These are phyloP conservation scores for Cryptomyrus ogoouensis DNA, from an alignment of 2,113 vertebrate genomes.

Conservation along the genomic window DNA sequence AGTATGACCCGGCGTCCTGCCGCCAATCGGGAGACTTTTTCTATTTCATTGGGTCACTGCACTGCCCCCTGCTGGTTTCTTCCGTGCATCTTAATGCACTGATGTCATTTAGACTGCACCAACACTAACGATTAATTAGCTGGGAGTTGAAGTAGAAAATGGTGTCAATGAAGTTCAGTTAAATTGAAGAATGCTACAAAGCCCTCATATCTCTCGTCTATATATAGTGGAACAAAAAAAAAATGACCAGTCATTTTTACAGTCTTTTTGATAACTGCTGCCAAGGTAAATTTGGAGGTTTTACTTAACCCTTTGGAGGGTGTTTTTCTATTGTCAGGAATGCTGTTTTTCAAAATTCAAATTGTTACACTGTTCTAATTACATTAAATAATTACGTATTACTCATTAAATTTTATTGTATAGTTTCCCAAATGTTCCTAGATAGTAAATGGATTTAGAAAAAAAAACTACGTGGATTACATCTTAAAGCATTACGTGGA, in stretches of 20 bases:
- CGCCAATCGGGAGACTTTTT: neutral
- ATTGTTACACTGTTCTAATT: slow-evolving; percentile 7
- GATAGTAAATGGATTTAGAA: neutral
- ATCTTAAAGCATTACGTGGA: neutral
- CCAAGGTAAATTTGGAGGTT: neutral
- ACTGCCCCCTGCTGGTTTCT: slow-evolving; percentile 5
- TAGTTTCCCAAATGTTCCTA: neutral
- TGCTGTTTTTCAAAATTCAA: slow-evolving; percentile 16
- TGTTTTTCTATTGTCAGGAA: neutral
- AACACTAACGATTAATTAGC: neutral
- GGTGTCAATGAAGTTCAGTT: neutral
- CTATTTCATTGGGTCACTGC: neutral
- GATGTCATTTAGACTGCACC: slow-evolving; percentile 6
- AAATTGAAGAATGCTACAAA: neutral
- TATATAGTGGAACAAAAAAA: neutral
- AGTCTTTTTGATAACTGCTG: neutral
- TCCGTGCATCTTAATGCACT: slow-evolving; percentile 21
- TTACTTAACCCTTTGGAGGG: neutral
- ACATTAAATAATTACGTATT: neutral
- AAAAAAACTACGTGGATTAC: neutral
- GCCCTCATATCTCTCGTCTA: neutral
- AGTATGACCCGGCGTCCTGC: neutral
- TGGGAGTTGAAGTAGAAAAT: neutral
- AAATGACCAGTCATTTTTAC: neutral
- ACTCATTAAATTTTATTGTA: neutral